These are phyloP conservation scores for Phaenicophaeus curvirostris DNA, from an alignment of 2,797 vertebrate species.

Conservation along the genomic window DNA sequence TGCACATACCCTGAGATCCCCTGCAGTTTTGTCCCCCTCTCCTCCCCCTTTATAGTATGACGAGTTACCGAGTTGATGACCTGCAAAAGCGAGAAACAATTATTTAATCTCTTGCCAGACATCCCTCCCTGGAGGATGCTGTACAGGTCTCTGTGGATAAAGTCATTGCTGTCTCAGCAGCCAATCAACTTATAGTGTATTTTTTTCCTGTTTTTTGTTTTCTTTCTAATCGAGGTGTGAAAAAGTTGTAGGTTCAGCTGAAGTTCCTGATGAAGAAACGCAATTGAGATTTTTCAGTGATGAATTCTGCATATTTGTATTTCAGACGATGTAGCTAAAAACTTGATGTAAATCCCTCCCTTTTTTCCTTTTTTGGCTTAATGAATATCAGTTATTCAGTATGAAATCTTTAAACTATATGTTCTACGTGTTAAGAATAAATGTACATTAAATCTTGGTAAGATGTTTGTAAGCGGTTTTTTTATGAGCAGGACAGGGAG, in stretches of 20 bases:
- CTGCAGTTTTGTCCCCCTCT: slow-evolving; percentile 80
- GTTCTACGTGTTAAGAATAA: slow-evolving; percentile 99
- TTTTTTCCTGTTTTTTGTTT: slow-evolving; percentile 83
- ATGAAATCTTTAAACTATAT: slow-evolving; percentile 99
- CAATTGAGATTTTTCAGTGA: slow-evolving; percentile 98
- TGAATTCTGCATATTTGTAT: slow-evolving; percentile 99
- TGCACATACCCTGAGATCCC: slow-evolving; percentile 89
- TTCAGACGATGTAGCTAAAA: slow-evolving; percentile 99
- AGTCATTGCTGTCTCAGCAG: slow-evolving; percentile 90
- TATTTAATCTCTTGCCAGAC: slow-evolving; percentile 87
- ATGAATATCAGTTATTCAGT: slow-evolving; percentile 99
- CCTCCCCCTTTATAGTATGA: slow-evolving; percentile 87
- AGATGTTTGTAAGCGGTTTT: slow-evolving; percentile 96
- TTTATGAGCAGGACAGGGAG: slow-evolving; percentile 33
- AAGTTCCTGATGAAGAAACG: slow-evolving; percentile 97
- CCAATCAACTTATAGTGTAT: slow-evolving; percentile 86
- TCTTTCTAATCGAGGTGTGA: slow-evolving; percentile 91
- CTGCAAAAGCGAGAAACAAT: slow-evolving; percentile 85
- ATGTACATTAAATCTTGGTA: slow-evolving; percentile 99
- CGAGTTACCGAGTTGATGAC: slow-evolving; percentile 87
- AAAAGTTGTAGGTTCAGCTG: slow-evolving; percentile 90
- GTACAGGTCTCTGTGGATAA: slow-evolving; percentile 86
- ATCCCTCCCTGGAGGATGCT: slow-evolving; percentile 78
- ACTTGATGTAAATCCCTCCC: slow-evolving; percentile 99
- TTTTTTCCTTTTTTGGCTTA: slow-evolving; percentile 99